A percentile compares a stretch with the other conserved stretches of the same genome.
Evolutionary conservation across 2,113 vertebrate species (phyloP).

Genomic region (Tragelaphus imberbis): DNA sequence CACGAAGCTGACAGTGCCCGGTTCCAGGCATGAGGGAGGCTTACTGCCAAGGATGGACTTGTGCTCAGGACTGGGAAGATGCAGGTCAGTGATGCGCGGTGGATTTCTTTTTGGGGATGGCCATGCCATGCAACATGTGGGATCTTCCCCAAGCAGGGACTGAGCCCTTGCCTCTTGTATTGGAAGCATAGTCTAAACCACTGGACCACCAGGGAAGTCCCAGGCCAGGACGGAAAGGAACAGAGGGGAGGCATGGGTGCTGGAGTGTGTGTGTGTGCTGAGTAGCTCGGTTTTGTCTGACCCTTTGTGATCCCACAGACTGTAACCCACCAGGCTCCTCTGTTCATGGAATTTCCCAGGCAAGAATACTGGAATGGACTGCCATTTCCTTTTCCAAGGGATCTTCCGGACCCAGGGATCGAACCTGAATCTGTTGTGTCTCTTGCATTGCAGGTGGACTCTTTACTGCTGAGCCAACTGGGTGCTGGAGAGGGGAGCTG

Average conservation of each 20-base stretch:
- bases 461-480: background rate
- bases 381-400: background rate
- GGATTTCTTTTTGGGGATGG: background rate
- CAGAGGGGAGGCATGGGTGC: background rate
- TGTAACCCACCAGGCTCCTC: background rate
- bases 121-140: rapidly evolving
- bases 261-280: background rate
- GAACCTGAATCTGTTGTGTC: background rate
- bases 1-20: rapidly evolving
- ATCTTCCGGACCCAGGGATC: background rate
- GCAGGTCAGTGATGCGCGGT: background rate
- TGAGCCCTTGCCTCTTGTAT: background rate
- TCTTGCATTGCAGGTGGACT: background rate
- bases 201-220: background rate
- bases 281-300: background rate
- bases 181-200: rapidly evolving
- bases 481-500: background rate
- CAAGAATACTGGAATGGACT: background rate
- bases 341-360: background rate
- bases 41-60: background rate
- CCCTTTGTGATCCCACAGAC: background rate
- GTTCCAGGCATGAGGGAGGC: background rate
- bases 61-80: background rate
- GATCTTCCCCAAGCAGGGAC: background rate
- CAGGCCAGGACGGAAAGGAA: background rate